A percentile compares a stretch with the other conserved stretches of the same genome.
phyloP scores from a whole-genome alignment of 2,888 invertebrate species.

The Baccha elongata region DNA sequence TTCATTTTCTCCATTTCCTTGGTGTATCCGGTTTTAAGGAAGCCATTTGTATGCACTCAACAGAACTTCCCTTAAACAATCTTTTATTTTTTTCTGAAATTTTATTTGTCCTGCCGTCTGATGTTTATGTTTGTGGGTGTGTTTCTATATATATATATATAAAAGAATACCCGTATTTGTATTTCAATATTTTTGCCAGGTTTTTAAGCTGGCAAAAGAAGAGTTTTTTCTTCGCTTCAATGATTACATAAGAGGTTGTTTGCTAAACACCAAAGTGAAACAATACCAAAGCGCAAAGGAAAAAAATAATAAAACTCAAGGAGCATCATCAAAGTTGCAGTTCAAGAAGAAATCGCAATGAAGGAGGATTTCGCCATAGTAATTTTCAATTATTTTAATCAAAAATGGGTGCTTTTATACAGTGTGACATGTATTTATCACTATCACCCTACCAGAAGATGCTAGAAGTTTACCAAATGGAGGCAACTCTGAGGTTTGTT shows the following conservation, averaged over 20 bases:
- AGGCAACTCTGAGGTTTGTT: too few relatives aligned
- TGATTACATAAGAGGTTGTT: conserved; percentile 68
- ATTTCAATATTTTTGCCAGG: conserved; percentile 67
- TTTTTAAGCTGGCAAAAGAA: conserved; percentile 56
- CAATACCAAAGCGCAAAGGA: conserved; percentile 46
- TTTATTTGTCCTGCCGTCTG: not conserved
- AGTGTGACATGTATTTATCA: too few relatives aligned
- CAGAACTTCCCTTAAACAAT: conserved; percentile 59
- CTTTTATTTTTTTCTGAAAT: conserved; percentile 11
- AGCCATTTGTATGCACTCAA: conserved; percentile 73
- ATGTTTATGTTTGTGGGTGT: conserved; percentile 4
- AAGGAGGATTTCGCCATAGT: not conserved
- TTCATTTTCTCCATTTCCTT: conserved; percentile 65
- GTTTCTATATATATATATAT: not conserved
- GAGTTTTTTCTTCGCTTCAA: conserved; percentile 65
- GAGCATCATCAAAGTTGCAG: not conserved
- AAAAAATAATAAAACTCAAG: conserved; percentile 11
- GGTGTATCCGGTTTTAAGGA: conserved; percentile 70
- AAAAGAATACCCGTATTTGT: conserved; percentile 40
- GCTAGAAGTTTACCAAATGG: too few relatives aligned
- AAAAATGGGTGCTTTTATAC: too few relatives aligned
- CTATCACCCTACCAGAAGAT: too few relatives aligned
- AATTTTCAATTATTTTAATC: too few relatives aligned
- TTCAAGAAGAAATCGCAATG: not conserved
- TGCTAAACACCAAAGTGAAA: conserved; percentile 71